Evolutionary conservation across 1,140 invertebrate species (phyloP), one percentile per base, ranked within the genome.

Genomic region (Drosophila lowei): DNA sequence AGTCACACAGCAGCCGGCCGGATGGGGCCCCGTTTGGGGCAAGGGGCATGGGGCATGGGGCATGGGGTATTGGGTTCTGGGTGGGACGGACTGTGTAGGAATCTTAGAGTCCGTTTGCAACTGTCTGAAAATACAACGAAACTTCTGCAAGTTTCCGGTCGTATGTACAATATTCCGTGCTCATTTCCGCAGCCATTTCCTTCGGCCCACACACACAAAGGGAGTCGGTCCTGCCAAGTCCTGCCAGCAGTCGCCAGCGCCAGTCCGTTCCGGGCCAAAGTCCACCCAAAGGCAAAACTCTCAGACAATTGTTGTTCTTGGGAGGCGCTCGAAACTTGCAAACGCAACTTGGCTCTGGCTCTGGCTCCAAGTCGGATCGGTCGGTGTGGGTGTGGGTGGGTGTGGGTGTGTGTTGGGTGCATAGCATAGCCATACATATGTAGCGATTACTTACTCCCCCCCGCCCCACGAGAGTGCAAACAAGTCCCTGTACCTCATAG

Each of bases 161-260:
- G 83, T 88, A 84, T 88, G 83, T 88, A 88, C 83, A 79, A 88
- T 88, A 88, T 88, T 88, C 83, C 83, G 75, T 88, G 75, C 83
- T 88, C 83, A 88, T 88, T 88, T 88, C 83, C 83, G 75, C 72
- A 76, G 53, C 83, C 79, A 88, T 88, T 88, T 88, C 84, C 78
- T 70, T 57, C 25, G 34, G 34, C 64, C 23, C 70, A 56, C 52
- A 44, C 47, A 64, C 58, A 62, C 18, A 49, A 88, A 81, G 76
- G 83, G 57, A 78, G 67, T 88, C 60, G 0, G 30, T 30, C 8
- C 30, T 9, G 30, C 30, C 71, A 61, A 67, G 63, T 79, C 68
- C 72, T 62, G 68, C 34, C 62, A 63, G 60, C 41, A 53, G 38
- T 48, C 34, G 60, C 23, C 47, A 72, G 62, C 34, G 60, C 23